Conservation (phyloP, 2,113 vertebrate species). For the Pheucticus melanocephalus region DNA sequence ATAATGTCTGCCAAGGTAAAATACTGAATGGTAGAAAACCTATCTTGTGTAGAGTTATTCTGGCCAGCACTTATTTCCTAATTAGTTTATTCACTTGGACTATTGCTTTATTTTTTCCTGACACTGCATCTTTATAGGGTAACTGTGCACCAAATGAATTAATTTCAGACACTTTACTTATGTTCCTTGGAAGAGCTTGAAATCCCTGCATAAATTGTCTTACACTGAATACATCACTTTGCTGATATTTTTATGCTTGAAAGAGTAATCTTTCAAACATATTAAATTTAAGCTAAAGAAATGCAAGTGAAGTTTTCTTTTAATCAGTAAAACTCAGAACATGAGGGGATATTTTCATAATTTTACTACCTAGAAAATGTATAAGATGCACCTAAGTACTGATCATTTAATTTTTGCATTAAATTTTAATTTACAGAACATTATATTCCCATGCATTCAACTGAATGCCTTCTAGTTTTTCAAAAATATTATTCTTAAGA, state of each 20-base stretch:
- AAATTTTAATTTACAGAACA: conserved; percentile 1
- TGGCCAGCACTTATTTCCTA: not conserved
- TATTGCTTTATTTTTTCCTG: not conserved
- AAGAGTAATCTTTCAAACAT: not conserved
- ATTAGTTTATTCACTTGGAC: not conserved
- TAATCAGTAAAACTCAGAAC: not conserved
- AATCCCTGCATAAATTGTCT: not conserved
- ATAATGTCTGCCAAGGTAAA: not conserved
- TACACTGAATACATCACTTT: not conserved
- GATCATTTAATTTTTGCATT: conserved; percentile 26
- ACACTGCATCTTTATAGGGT: not conserved
- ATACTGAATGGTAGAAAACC: not conserved
- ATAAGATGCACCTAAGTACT: not conserved
- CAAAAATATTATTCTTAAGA: conserved; percentile 53
- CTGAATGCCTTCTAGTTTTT: conserved; percentile 35
- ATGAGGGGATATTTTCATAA: conserved; percentile 4
- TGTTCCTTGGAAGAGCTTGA: not conserved
- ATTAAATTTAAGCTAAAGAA: not conserved
- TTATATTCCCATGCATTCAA: conserved; percentile 18
- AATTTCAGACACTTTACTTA: not conserved
- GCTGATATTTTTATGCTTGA: not conserved
- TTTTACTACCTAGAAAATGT: conserved; percentile 25
- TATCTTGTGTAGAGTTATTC: not conserved
- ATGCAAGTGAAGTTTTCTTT: not conserved
- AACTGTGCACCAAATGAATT: not conserved